Conservation (phyloP, 2,888 invertebrate genomes). For the Epiblema foenella region DNA sequence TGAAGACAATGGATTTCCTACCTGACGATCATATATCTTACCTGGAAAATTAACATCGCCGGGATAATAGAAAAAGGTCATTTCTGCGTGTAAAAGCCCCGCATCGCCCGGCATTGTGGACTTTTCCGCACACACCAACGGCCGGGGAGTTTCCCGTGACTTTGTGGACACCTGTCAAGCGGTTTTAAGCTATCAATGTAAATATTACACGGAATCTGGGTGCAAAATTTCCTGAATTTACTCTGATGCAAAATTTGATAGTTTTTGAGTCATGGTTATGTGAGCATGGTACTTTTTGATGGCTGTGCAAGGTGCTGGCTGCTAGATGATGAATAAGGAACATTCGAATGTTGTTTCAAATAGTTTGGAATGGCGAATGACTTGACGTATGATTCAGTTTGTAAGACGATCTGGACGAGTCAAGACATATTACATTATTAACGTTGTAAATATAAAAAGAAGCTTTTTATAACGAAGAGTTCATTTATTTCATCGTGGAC, state of each 20-base stretch:
- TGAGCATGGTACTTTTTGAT: no score
- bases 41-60: slow-evolving; percentile 95
- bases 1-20: no score
- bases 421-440: no score
- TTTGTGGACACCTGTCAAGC: slow-evolving; percentile 73
- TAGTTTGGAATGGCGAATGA: no score
- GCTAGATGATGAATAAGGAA: no score
- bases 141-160: slow-evolving; percentile 66
- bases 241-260: background rate
- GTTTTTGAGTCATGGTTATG: background rate
- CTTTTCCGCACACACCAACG: slow-evolving; percentile 87
- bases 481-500: no score
- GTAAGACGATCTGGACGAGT: no score
- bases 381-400: no score
- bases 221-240: background rate
- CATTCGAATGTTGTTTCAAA: no score
- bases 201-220: background rate
- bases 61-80: slow-evolving; percentile 98
- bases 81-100: slow-evolving; percentile 97
- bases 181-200: background rate
- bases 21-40: slow-evolving; percentile 65
- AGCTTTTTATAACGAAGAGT: no score
- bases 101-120: slow-evolving; percentile 95
- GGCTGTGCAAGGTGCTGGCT: no score
- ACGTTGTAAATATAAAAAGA: no score